Conservation (phyloP, 1,140 invertebrate genomes). For the Philotrypesis tridentata region DNA sequence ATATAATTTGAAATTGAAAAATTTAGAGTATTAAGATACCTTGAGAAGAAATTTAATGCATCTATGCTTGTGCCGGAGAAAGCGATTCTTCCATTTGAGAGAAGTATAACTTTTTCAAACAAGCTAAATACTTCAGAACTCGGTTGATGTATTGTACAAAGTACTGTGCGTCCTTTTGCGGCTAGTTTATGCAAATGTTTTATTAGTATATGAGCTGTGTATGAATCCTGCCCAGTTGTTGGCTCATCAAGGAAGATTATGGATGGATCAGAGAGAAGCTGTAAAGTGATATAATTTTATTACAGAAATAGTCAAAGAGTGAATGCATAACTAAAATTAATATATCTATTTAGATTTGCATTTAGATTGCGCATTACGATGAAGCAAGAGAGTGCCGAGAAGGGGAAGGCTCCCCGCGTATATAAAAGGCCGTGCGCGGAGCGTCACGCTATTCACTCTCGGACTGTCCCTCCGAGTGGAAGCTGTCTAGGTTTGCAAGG, state of each 20-base stretch:
- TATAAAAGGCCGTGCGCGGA: too few species aligned
- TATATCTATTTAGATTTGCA: too few species aligned
- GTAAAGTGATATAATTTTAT: conserved; percentile 44
- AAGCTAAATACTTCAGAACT: conserved; percentile 92
- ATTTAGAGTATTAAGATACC: too few species aligned
- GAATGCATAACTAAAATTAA: too few species aligned
- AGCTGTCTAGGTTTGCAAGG: too few species aligned
- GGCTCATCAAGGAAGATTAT: conserved; percentile 97
- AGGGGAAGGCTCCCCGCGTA: too few species aligned
- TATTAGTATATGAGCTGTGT: conserved; percentile 92
- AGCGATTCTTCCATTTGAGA: conserved; percentile 92
- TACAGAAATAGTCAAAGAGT: too few species aligned
- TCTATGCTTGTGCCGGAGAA: conserved; percentile 85
- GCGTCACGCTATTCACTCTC: too few species aligned
- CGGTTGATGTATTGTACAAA: conserved; percentile 98
- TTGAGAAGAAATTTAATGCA: conserved; percentile 87
- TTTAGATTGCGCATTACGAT: too few species aligned
- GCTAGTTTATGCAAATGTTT: conserved; percentile 81
- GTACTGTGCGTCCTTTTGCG: conserved; percentile 84
- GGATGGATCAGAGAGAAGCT: conserved; percentile 93
- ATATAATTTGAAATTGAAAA: too few species aligned
- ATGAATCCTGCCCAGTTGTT: conserved; percentile 94
- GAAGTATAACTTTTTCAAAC: conserved; percentile 89
- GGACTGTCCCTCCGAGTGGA: too few species aligned
- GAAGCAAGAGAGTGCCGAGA: too few species aligned